Base-by-base conservation (phyloP, 2,113 vertebrate species). In the Odontophorus gujanensis region DNA sequence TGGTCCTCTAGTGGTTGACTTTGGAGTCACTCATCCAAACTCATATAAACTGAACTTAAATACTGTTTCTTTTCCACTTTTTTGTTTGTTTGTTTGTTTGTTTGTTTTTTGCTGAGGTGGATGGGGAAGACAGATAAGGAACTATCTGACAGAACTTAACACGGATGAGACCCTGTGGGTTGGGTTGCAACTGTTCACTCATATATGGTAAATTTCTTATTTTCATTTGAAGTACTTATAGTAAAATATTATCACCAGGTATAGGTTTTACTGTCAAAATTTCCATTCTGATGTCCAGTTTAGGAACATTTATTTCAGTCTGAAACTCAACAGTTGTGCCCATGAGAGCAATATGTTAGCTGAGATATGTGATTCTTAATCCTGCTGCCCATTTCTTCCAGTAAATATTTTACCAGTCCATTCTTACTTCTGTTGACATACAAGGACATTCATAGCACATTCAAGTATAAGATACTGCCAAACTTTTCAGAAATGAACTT, bases 401-500 rank as follows among this genome's bases (percentile, higher is more conserved):
- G 68, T 94, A 96, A 89, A 62, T 89, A 92, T 43, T 95, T 73
- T 87, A 95, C 76, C 85, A 89, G 84, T 93, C 91, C 83, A 75
- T 91, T 92, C 94, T 92, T 92, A 94, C 87, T 91, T 95, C 68
- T 93, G 62, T 90, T 96, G 50, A 96, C 34, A 62, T 95, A 89
- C 14, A 62, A 92, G 82, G 89, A 96, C 96, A 96, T 80, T 85
- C 87, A 90, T 91, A 96, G 94, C 8, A 3, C 91, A 95, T 95
- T 86, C 92, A 73, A 88, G 91, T 86, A 28, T 75, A 96, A 96
- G 38, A 24, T 93, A 88, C 91, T 93, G 87, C 91, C 88, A 95
- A 81, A 93, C 91, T 94, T 96, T 97, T 95, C 92, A 93, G 67
- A 89, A 91, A 87, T 43, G 95, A 95, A 91, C 72, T 76, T 76